Evolutionary conservation across 2,113 vertebrate genomes (phyloP).

Genomic region (Setophaga kirtlandii): DNA sequence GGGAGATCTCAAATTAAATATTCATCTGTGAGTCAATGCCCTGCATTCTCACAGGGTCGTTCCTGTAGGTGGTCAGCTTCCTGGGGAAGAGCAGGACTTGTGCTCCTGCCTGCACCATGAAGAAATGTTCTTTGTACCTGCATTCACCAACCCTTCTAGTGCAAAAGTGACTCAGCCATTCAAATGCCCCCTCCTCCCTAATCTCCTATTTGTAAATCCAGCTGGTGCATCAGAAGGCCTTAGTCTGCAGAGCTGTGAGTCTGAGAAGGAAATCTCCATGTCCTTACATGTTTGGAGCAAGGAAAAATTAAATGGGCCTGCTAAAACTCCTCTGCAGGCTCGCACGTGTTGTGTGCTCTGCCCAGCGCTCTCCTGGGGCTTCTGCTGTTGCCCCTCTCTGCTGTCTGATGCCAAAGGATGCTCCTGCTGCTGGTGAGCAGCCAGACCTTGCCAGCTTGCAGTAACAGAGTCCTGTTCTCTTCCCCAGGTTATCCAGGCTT

Average conservation of each 20-base stretch:
- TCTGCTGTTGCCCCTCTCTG: not conserved
- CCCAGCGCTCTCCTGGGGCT: not conserved
- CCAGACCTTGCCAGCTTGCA: not conserved
- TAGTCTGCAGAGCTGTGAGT: not conserved
- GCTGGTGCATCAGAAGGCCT: constrained; percentile 15
- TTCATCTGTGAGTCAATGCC: not conserved
- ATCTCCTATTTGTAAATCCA: not conserved
- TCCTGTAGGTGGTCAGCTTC: not conserved
- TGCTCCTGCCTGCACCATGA: rapidly evolving
- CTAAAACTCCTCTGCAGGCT: not conserved
- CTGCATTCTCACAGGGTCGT: not conserved
- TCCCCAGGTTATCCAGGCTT: constrained; percentile 93
- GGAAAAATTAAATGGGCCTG: not conserved
- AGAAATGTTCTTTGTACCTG: not conserved
- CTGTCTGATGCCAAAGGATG: not conserved
- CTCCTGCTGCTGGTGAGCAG: not conserved
- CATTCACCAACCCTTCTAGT: not conserved
- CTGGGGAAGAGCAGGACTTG: not conserved
- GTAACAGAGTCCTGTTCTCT: constrained; percentile 5
- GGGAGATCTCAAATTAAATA: constrained; percentile 32
- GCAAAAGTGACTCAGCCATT: not conserved
- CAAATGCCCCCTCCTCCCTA: not conserved
- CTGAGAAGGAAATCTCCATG: not conserved
- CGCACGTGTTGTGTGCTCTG: rapidly evolving
- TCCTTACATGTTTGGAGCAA: not conserved